A percentile compares a stretch with the other conserved stretches of the same genome.
These are phyloP conservation scores for Squalus acanthias DNA, from an alignment of 2,797 vertebrate genomes.

Conservation along the genomic window DNA sequence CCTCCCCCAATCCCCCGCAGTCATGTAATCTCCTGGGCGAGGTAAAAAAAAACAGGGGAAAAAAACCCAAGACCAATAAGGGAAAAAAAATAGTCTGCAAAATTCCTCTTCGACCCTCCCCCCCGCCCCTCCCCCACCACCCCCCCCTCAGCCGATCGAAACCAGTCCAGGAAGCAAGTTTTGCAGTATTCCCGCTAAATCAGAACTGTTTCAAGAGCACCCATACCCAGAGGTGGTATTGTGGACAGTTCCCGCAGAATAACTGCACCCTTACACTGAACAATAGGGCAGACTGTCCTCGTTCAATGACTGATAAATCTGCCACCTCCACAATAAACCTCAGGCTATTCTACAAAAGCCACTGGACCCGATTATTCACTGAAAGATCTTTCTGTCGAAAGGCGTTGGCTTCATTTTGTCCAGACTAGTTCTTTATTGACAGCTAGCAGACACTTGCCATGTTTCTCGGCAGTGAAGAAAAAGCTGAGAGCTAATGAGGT, in stretches of 20 bases:
- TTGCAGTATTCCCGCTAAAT: neutral
- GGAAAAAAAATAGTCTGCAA: neutral
- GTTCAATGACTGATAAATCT: neutral
- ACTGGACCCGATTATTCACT: neutral
- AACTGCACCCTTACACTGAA: neutral
- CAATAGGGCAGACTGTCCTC: neutral
- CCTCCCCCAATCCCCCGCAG: too few relatives aligned
- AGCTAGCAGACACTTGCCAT: constrained; percentile 23
- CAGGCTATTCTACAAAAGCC: neutral
- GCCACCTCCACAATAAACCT: neutral
- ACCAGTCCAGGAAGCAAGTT: neutral
- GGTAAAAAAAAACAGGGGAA: too few relatives aligned
- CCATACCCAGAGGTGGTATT: neutral
- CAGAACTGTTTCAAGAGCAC: too few relatives aligned
- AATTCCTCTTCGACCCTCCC: too few relatives aligned
- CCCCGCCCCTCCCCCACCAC: too few relatives aligned
- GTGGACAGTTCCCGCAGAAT: neutral
- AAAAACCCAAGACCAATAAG: neutral
- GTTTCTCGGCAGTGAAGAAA: neutral
- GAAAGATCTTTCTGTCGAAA: neutral
- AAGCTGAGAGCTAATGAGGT: neutral
- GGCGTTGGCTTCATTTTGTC: neutral
- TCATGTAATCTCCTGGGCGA: neutral
- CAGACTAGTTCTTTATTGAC: constrained; percentile 23
- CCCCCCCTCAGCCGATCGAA: neutral